Evolutionary conservation across 35 echinoderm and acorn worm genomes (phyloP).

Genomic region (Apostichopus californicus): DNA sequence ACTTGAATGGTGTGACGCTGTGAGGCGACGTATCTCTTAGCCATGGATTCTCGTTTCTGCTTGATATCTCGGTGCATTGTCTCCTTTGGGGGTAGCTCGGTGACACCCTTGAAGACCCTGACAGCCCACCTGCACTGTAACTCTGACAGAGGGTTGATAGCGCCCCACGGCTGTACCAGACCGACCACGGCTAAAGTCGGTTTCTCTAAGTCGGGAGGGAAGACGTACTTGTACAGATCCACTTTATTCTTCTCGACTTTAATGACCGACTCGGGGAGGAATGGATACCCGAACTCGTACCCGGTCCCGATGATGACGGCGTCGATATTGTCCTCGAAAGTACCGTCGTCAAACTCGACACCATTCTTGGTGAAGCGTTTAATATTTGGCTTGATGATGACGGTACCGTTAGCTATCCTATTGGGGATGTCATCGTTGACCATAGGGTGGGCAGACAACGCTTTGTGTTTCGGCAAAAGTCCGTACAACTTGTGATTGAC

Average conservation of each 20-base stretch:
- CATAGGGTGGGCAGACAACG: constrained; percentile 23
- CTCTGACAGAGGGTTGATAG: constrained; percentile 71
- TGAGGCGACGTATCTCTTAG: constrained; percentile 67
- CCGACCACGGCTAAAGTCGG: constrained; percentile 61
- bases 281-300: constrained; percentile 68
- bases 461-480: constrained; percentile 31
- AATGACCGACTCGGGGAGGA: constrained; percentile 53
- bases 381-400: constrained; percentile 53
- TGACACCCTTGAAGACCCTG: constrained; percentile 62
- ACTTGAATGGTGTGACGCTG: constrained; percentile 91
- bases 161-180: constrained; percentile 44
- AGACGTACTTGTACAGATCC: constrained; percentile 77
- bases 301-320: constrained; percentile 67
- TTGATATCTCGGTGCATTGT: constrained; percentile 61
- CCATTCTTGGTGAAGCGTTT: constrained; percentile 50
- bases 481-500: constrained; percentile 48
- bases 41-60: constrained; percentile 61
- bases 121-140: constrained; percentile 78
- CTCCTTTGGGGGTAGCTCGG: constrained; percentile 50
- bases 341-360: constrained; percentile 76
- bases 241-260: constrained; percentile 54
- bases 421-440: constrained; percentile 71
- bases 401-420: constrained; percentile 53
- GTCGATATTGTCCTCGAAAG: constrained; percentile 68
- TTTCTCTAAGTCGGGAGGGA: constrained; percentile 54